phyloP scores from a whole-genome alignment of 2,797 vertebrate genomes.

The Neosilurus hyrtlii region DNA sequence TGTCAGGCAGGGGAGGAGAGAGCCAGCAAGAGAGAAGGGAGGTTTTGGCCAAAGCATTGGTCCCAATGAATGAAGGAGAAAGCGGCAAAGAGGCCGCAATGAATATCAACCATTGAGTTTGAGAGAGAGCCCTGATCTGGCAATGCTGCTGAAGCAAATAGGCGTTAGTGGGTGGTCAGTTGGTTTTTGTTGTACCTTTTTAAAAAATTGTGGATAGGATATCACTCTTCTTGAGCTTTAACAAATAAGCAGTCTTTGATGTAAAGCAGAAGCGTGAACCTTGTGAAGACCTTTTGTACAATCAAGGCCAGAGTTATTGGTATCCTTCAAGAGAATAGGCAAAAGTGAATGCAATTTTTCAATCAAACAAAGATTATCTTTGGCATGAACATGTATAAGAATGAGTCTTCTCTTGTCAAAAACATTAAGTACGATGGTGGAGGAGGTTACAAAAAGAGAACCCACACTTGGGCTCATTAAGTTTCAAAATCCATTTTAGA shows the following conservation, averaged over 20 bases:
- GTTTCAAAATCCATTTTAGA: not conserved
- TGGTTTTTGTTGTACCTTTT: slow-evolving; percentile 32
- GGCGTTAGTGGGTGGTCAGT: slow-evolving; percentile 24
- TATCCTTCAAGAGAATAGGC: not conserved
- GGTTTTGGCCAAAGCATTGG: slow-evolving; percentile 42
- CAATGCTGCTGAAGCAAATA: slow-evolving; percentile 37
- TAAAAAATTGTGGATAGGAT: slow-evolving; percentile 1
- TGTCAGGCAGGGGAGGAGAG: slow-evolving; percentile 60
- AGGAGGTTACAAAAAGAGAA: not conserved
- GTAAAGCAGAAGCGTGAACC: slow-evolving; percentile 8
- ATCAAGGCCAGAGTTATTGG: not conserved
- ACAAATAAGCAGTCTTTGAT: slow-evolving; percentile 24
- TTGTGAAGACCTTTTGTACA: slow-evolving; percentile 8
- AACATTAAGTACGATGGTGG: not conserved
- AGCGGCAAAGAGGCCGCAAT: slow-evolving; percentile 46
- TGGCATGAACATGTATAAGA: not conserved
- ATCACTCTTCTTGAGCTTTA: slow-evolving; percentile 29
- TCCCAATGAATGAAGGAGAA: slow-evolving; percentile 46
- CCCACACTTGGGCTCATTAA: no score
- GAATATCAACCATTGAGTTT: slow-evolving; percentile 46
- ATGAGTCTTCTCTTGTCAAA: not conserved
- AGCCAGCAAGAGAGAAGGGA: slow-evolving; percentile 41
- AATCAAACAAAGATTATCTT: slow-evolving; percentile 5
- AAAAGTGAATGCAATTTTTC: not conserved
- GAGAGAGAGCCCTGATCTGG: slow-evolving; percentile 32